These are phyloP conservation scores for Goniozus legneri DNA, from an alignment of 1,140 invertebrate species.

Conservation along the genomic window DNA sequence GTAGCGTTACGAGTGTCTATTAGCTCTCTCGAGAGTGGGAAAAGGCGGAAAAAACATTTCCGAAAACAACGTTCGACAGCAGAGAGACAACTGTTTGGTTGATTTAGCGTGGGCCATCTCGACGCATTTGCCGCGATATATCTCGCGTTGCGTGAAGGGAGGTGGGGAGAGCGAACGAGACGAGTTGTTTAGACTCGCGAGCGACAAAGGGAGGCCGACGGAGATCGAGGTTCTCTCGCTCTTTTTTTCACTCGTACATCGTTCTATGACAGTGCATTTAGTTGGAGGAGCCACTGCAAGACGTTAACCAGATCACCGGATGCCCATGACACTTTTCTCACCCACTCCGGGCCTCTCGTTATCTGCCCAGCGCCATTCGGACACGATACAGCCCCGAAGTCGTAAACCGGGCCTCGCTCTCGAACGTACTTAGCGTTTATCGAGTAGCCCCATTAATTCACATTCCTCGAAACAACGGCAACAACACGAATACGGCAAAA, in stretches of 20 bases:
- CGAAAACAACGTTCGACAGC: no score
- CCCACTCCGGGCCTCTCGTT: conserved; percentile 29
- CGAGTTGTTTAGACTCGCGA: conserved; percentile 9
- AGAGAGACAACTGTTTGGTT: no score
- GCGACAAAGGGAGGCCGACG: neutral
- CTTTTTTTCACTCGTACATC: no score
- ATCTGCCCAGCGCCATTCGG: conserved; percentile 16
- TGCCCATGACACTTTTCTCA: conserved; percentile 43
- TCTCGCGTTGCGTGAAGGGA: conserved; percentile 12
- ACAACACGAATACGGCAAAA: no score
- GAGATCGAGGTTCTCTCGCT: neutral
- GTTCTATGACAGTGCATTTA: no score
- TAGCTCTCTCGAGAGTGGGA: no score
- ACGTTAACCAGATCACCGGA: conserved; percentile 53
- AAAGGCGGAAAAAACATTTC: no score
- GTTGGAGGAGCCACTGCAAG: conserved; percentile 22
- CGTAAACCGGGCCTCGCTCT: conserved; percentile 15
- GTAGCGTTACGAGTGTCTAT: no score
- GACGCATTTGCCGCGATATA: conserved; percentile 34
- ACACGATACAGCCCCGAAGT: neutral
- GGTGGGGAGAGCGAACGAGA: conserved; percentile 3
- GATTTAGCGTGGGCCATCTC: conserved; percentile 32
- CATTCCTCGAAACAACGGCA: conserved; percentile 9
- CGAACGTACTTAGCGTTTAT: conserved; percentile 10
- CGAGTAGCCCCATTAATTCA: conserved; percentile 22